Evolutionary conservation across 2,797 vertebrate genomes (phyloP).

Genomic region (Coregonus ussuriensis): DNA sequence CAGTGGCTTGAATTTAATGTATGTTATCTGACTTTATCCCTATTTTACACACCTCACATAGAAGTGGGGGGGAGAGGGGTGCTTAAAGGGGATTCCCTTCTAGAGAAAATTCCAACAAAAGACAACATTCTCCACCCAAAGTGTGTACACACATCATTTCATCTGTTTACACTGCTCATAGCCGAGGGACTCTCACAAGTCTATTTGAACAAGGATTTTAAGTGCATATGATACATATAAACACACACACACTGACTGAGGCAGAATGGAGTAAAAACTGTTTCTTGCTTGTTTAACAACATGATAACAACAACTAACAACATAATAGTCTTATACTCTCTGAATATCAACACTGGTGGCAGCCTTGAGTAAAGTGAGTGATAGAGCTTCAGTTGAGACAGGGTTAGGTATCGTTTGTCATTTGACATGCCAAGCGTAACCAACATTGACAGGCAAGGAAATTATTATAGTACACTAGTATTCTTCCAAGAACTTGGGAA

Average conservation of each 20-base stretch:
- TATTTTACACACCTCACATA: background rate
- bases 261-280: too few species aligned
- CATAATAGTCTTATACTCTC: background rate
- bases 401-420: constrained; percentile 3
- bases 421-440: constrained; percentile 22
- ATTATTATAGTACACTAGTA: constrained; percentile 17
- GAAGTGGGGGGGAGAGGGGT: constrained; percentile 2
- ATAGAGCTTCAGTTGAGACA: background rate
- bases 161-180: constrained; percentile 55
- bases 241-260: background rate
- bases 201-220: constrained; percentile 73
- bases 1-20: background rate
- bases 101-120: constrained; percentile 67
- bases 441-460: constrained; percentile 22
- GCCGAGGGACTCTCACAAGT: constrained; percentile 55
- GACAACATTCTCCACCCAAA: constrained; percentile 60
- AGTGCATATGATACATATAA: background rate
- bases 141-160: constrained; percentile 59
- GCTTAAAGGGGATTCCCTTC: constrained; percentile 75
- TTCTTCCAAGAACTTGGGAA: constrained; percentile 6
- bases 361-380: background rate
- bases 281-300: background rate
- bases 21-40: background rate
- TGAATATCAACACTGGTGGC: background rate
- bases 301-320: background rate